phyloP scores from a whole-genome alignment of 2,797 vertebrate species.

The Dryobates pubescens region DNA sequence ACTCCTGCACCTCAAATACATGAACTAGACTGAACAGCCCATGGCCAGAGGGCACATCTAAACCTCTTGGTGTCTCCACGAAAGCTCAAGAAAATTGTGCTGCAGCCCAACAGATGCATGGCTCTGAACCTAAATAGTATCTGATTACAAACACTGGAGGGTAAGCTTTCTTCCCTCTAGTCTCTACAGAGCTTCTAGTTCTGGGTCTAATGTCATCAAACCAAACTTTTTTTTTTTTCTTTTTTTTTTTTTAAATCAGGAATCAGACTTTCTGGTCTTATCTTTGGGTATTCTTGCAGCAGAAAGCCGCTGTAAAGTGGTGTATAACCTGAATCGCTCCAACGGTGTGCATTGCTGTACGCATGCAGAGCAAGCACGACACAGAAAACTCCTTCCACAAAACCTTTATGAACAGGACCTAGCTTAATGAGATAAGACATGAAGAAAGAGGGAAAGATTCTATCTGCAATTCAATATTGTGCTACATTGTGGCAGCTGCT shows the following conservation, averaged over 20 bases:
- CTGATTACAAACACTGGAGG: neutral
- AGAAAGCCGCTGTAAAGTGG: neutral
- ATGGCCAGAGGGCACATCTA: neutral
- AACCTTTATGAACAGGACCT: neutral
- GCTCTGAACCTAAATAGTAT: neutral
- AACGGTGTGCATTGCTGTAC: neutral
- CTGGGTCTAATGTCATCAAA: neutral
- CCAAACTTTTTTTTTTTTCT: neutral
- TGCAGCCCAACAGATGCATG: fast-evolving
- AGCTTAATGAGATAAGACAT: neutral
- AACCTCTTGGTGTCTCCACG: neutral
- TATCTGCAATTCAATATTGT: neutral
- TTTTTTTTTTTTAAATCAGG: neutral
- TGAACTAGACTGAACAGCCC: neutral
- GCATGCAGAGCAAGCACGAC: neutral
- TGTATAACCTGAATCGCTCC: neutral
- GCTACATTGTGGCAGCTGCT: neutral
- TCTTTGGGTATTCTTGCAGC: neutral
- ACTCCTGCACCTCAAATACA: neutral
- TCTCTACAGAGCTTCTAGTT: neutral
- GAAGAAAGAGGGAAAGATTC: neutral
- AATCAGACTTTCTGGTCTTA: neutral
- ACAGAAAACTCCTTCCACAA: neutral
- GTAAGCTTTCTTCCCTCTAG: neutral
- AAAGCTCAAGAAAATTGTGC: neutral